Evolutionary conservation across 2,888 invertebrate genomes (phyloP), one percentile per base, ranked within the genome.

Genomic region (Hydropsyche betteni): DNA sequence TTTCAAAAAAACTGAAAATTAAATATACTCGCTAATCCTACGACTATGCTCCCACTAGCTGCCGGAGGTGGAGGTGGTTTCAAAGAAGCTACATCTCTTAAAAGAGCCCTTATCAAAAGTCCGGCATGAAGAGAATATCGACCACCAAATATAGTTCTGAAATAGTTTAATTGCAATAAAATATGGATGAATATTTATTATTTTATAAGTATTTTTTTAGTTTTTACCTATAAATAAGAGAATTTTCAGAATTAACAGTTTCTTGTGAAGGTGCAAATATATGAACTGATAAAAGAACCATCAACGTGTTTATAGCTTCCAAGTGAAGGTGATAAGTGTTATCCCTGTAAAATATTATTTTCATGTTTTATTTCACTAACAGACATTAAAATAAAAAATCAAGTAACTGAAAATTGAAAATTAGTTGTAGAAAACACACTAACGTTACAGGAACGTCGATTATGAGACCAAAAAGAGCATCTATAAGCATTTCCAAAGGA

Each of bases 211-310:
- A n/a, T 8, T 44, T 44, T 10, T 2, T 10, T 8, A 24, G 53
- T 16, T 79, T 79, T 82, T 81, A 89, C 90, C 88, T 89, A 83
- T 90, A 94, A 80, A 95, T 90, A 7, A 89, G 86, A 5, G 94
- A 93, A 64, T 92, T 91, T 74, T 91, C 91, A 0, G 92, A 89
- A 36, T 51, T 79, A 24, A 74, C 68, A 10, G 69, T 52, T 33
- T 76, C 75, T 14, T 84, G 87, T 69, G 91, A 90, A 0, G 93
- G 90, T 10, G 94, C 91, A 81, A 92, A 94, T 83, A 95, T 90
- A 83, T 97, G 96, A 44, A 96, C 93, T 0, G 97, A 96, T 81
- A 98, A 89, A n/a, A 98, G 85, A 0, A 96, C 93, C 14, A 98
- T 86, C 58, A 98, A 86, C 24, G 93, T 92, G 83, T 96, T 97